Conservation (phyloP, 2,113 vertebrate genomes). For the Polypterus bichir region DNA sequence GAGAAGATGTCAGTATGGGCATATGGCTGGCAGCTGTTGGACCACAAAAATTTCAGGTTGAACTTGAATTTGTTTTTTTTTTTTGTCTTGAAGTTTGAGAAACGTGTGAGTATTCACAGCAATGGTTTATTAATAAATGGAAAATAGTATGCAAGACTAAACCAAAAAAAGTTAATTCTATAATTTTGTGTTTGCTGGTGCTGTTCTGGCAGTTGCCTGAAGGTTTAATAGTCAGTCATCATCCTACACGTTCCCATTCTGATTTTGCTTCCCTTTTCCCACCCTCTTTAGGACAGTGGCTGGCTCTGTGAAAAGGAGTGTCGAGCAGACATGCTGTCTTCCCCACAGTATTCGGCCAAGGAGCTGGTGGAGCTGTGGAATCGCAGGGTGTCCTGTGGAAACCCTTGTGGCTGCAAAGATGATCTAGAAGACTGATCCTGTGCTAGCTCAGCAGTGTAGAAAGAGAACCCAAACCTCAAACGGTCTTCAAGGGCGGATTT, state of each 20-base stretch:
- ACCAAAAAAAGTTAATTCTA: too few relatives aligned
- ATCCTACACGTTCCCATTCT: neutral
- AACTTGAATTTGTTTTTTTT: neutral
- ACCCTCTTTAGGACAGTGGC: constrained; percentile 58
- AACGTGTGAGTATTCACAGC: too few relatives aligned
- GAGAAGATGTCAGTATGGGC: constrained; percentile 97
- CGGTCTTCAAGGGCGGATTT: too few relatives aligned
- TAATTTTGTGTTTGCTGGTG: too few relatives aligned
- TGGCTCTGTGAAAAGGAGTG: constrained; percentile 94
- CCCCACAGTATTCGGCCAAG: constrained; percentile 74
- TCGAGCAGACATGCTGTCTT: constrained; percentile 80
- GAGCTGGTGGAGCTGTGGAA: constrained; percentile 73
- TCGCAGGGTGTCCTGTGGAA: constrained; percentile 63
- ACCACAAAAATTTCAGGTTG: constrained; percentile 77
- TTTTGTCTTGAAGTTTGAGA: neutral
- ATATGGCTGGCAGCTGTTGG: constrained; percentile 98
- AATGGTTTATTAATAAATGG: too few relatives aligned
- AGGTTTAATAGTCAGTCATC: too few relatives aligned
- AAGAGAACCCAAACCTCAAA: too few relatives aligned
- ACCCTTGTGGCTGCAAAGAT: constrained; percentile 73
- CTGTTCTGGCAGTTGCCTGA: too few relatives aligned
- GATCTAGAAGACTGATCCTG: constrained; percentile 9
- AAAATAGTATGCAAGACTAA: too few relatives aligned
- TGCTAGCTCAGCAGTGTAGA: too few relatives aligned
- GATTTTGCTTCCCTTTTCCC: neutral